Base-by-base conservation (phyloP, 2,797 vertebrate genomes). In the Mycteria americana region DNA sequence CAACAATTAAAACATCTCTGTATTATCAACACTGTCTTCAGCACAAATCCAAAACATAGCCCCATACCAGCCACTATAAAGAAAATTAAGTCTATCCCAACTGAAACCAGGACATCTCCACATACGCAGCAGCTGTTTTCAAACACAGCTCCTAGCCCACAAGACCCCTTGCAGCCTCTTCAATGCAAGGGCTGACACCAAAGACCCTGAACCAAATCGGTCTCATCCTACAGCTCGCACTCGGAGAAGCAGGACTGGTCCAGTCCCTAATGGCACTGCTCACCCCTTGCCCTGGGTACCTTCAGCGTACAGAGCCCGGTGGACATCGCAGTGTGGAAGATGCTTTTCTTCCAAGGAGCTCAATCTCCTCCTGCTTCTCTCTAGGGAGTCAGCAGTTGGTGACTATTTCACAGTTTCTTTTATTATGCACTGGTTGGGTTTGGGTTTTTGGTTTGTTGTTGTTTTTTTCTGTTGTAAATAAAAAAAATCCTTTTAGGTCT, bases 241-340 rank as follows among this genome's bases (percentile, higher is more conserved):
- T 15, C 31, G 5, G 48, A 67, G 88, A 41, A 75, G 30, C 2
- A 1, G 77, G 43, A 19, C n/a, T 53, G 43, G 18, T 15, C 45
- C 75, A 25, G 5, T 9, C 15, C 62, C 78, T 18, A n/a, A 18
- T 1, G 39, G 46, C 31, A 39, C 43, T 48, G 50, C 70, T 79
- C 41, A 59, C 13, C 23, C 45, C 2, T 2, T 18, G n/a, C 33
- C 28, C 75, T 28, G 63, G 14, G 30, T 30, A 45, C 45, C 35
- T 24, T 11, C 50, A 65, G 54, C 1, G 0, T 2, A 19, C 3
- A 43, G 10, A 68, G 39, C 41, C 33, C 68, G 7, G 9, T 9
- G 62, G 31, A 7, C 17, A 28, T 2, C 33, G 13, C 9, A 15
- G 21, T 6, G 16, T 2, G 0, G 63, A 62, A 60, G 50, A 31